These are phyloP conservation scores for Cyprinodon variegatus DNA, from an alignment of 2,113 vertebrate genomes.

Conservation along the genomic window DNA sequence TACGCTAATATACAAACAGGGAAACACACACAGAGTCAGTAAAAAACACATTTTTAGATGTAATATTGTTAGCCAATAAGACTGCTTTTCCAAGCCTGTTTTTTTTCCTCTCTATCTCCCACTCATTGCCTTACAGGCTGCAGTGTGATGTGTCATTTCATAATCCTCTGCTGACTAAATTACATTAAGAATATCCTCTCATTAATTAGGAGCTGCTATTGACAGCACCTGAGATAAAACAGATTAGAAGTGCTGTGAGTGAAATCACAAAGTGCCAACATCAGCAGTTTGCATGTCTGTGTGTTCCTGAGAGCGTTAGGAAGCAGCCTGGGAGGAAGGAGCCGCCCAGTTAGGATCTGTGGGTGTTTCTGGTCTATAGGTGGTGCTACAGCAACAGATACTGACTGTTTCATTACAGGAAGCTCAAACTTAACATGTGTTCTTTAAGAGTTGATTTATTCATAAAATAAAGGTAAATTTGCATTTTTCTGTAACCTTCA, in stretches of 20 bases:
- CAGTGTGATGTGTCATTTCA: conserved; percentile 71
- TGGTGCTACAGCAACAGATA: conserved; percentile 38
- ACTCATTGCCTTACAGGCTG: conserved; percentile 53
- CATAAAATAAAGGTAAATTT: not conserved
- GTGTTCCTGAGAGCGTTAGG: conserved; percentile 27
- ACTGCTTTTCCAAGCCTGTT: conserved; percentile 18
- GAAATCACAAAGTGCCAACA: conserved; percentile 66
- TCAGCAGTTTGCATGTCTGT: conserved; percentile 68
- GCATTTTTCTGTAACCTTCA: not conserved
- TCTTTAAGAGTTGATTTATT: conserved; percentile 49
- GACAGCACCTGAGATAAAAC: conserved; percentile 79
- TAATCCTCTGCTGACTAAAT: conserved; percentile 73
- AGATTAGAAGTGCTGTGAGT: conserved; percentile 75
- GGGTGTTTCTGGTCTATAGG: conserved; percentile 37
- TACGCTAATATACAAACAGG: conserved; percentile 1
- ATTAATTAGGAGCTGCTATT: conserved; percentile 80
- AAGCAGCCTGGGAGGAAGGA: conserved; percentile 25
- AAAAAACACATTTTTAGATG: conserved; percentile 20
- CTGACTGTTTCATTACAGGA: conserved; percentile 7
- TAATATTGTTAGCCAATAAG: conserved; percentile 30
- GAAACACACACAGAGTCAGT: conserved; percentile 14
- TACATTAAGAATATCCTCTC: conserved; percentile 77
- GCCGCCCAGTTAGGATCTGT: conserved; percentile 39
- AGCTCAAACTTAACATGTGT: conserved; percentile 34
- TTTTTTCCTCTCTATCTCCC: conserved; percentile 11